phyloP scores from a whole-genome alignment of 2,888 invertebrate species.

The Aphidoletes aphidimyza region DNA sequence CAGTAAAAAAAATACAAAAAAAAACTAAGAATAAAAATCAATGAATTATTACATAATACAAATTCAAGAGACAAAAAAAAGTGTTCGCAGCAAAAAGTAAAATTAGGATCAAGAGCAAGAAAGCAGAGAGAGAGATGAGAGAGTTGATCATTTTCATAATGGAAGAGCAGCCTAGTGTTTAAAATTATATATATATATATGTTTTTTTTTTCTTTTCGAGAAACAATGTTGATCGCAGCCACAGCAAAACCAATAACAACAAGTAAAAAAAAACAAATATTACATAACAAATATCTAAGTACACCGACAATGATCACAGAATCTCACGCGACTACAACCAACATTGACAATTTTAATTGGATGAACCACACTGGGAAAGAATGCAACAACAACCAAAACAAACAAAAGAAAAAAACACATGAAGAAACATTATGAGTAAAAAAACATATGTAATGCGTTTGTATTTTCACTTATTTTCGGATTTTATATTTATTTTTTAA shows the following conservation, averaged over 20 bases:
- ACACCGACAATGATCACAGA: slow-evolving; percentile 17
- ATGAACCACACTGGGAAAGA: not conserved
- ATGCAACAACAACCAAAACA: not conserved
- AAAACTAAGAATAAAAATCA: slow-evolving; percentile 54
- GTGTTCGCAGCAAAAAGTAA: slow-evolving; percentile 9
- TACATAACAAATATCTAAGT: not conserved
- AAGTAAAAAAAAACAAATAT: not conserved
- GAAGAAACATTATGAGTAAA: not conserved
- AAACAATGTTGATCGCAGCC: not conserved
- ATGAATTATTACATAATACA: slow-evolving; percentile 51
- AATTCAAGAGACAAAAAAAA: slow-evolving; percentile 3
- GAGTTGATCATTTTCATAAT: slow-evolving; percentile 37
- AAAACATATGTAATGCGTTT: slow-evolving; percentile 48
- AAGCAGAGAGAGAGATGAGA: not conserved
- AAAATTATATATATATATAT: too few species aligned
- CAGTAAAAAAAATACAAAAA: slow-evolving; percentile 34
- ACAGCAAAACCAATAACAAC: too few species aligned
- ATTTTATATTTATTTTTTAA: slow-evolving; percentile 45
- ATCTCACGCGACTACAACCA: slow-evolving; percentile 12
- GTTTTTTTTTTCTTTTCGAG: not conserved
- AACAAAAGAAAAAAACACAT: not conserved
- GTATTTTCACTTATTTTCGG: slow-evolving; percentile 49
- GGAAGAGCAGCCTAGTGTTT: not conserved
- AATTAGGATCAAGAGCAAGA: slow-evolving; percentile 32
- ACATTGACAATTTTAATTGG: not conserved